Percentiles rank a stretch among this genome's conserved stretches.
These are phyloP conservation scores for Gallinago paraguaiae DNA, from an alignment of 2,113 vertebrate species.

Conservation along the genomic window DNA sequence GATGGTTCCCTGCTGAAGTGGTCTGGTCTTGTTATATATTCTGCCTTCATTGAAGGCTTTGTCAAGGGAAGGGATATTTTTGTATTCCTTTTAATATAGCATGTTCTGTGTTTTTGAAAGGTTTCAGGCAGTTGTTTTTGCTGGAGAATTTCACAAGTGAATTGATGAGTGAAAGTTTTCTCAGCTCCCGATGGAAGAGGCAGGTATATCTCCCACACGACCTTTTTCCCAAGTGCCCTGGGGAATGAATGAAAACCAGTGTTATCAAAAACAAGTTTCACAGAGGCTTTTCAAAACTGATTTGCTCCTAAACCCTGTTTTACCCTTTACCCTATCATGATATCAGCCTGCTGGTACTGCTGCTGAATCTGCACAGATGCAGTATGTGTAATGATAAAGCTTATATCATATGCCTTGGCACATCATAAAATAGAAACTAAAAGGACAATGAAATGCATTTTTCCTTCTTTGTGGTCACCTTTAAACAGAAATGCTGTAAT, in stretches of 20 bases:
- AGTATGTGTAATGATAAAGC: neutral
- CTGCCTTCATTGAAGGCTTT: neutral
- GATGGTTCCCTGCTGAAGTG: neutral
- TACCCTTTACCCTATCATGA: neutral
- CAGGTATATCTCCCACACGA: neutral
- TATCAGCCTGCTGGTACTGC: neutral
- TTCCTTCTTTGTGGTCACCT: neutral
- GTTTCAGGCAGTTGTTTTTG: conserved; percentile 16
- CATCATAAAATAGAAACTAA: neutral
- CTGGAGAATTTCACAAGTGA: neutral
- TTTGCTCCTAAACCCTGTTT: neutral
- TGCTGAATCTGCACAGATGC: neutral
- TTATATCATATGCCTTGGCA: neutral
- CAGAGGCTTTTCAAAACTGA: neutral
- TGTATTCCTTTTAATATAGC: neutral
- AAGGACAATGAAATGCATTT: fast-evolving
- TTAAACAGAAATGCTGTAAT: neutral
- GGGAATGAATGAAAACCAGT: neutral
- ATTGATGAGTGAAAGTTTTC: neutral
- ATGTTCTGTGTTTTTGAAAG: neutral
- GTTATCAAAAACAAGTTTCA: neutral
- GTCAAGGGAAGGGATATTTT: conserved; percentile 13
- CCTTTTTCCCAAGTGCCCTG: neutral
- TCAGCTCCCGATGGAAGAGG: neutral
- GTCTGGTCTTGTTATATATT: neutral